Base-by-base conservation (phyloP, 2,888 invertebrate genomes). In the Erannis defoliaria region DNA sequence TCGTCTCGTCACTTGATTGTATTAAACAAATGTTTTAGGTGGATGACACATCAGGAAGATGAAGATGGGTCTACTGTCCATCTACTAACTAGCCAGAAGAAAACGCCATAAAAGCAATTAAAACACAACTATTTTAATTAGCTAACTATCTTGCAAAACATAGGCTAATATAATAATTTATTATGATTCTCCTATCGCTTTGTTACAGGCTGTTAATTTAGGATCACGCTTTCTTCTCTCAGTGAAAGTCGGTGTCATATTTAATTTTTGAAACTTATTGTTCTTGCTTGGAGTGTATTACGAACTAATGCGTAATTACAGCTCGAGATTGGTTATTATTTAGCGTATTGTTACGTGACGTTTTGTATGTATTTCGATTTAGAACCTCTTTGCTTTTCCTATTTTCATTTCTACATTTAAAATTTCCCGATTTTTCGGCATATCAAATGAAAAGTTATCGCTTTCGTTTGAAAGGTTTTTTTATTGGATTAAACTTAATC, bases 141-240 rank as follows among this genome's bases (percentile, higher is more conserved):
- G 74, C 70, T 49, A 71, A 64, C 70, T 70, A 79, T 76, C 77
- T 76, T 53, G 69, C 70, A 70, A 68, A 73, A 74, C 70, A 67
- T 72, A 74, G 75, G 73, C 64, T 75, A 73, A 77, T 77, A 73
- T 70, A 67, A 38, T 38, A 51, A 23, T 65, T 74, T 71, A 66
- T 69, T 66, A 66, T 72, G 63, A 61, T 63, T 45, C 71, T 67
- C 59, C 73, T 75, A 78, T 78, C 76, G 73, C 65, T 35, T 21
- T 76, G 88, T 88, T 85, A 88, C 90, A 90, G 84, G 69, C 86
- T 80, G 89, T 89, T 92, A 89, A 89, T 89, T 90, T 86, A 81
- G 79, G 77, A 81, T 72, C 85, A 90, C 90, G 90, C 91, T 91
- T 90, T 91, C 90, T 89, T 84, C 77, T 70, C 77, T 74, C 73